phyloP scores from a whole-genome alignment of 1,140 invertebrate species.

The Dreissena polymorpha region DNA sequence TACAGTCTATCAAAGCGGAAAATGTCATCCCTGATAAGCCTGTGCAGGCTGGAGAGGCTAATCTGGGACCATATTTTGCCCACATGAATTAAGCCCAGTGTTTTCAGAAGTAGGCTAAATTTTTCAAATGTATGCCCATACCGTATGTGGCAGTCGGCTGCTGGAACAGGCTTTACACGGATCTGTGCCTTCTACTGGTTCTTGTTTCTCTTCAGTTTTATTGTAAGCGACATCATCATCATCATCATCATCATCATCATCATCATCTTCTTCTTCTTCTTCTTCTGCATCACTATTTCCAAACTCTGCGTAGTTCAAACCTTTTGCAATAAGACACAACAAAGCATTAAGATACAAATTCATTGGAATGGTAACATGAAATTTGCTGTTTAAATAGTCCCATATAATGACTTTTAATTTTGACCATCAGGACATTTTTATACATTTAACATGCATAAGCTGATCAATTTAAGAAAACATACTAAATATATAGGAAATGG shows the following conservation, averaged over 20 bases:
- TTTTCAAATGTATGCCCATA: too few relatives aligned
- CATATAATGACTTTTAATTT: too few relatives aligned
- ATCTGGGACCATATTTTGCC: too few relatives aligned
- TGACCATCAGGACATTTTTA: background rate
- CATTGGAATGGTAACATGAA: too few relatives aligned
- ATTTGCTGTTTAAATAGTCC: too few relatives aligned
- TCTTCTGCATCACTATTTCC: background rate
- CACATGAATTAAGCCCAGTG: background rate
- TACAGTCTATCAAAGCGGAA: too few relatives aligned
- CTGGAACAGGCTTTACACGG: constrained; percentile 27
- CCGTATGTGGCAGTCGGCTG: background rate
- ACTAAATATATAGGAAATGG: background rate
- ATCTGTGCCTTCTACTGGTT: background rate
- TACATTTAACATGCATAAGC: background rate
- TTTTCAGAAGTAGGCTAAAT: background rate
- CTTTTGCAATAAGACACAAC: background rate
- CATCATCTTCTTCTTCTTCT: background rate
- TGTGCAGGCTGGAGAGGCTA: too few relatives aligned
- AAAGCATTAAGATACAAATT: too few relatives aligned
- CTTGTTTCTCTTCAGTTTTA: background rate
- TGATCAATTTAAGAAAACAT: background rate
- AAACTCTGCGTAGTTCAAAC: background rate
- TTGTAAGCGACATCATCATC: too few relatives aligned
- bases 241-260: background rate
- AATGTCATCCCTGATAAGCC: too few relatives aligned